Conservation (phyloP, 1,140 invertebrate species). For the Diorhabda sublineata region DNA sequence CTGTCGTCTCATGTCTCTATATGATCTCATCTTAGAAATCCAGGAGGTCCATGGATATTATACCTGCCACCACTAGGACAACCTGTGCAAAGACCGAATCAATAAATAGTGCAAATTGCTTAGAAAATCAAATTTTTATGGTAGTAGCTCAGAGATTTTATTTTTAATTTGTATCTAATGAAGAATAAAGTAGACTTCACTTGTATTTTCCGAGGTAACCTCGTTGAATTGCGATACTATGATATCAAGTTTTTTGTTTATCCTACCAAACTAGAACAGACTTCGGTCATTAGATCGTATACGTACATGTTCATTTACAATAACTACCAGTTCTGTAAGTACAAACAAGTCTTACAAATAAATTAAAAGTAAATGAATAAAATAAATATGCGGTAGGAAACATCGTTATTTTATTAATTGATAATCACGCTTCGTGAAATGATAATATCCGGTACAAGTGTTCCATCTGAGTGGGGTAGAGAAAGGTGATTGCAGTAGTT, state of each 20-base stretch:
- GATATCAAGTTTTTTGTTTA: slow-evolving; percentile 6
- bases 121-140: too few relatives aligned
- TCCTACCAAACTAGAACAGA: slow-evolving; percentile 22
- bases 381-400: not conserved
- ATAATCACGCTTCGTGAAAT: not conserved
- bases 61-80: too few relatives aligned
- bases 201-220: not conserved
- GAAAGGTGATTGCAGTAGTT: not conserved
- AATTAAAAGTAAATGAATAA: not conserved
- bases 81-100: too few relatives aligned
- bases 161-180: too few relatives aligned
- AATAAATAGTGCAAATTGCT: too few relatives aligned
- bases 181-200: too few relatives aligned
- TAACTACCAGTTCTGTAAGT: not conserved
- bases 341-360: not conserved
- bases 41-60: too few relatives aligned
- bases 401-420: not conserved
- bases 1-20: too few relatives aligned
- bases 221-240: not conserved
- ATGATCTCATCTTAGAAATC: too few relatives aligned
- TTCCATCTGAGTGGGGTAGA: not conserved
- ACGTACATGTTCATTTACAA: slow-evolving; percentile 24
- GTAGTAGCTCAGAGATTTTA: too few relatives aligned
- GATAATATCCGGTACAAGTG: not conserved
- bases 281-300: slow-evolving; percentile 29